phyloP scores from a whole-genome alignment of 1,140 invertebrate species.

The Antheraea pernyi region DNA sequence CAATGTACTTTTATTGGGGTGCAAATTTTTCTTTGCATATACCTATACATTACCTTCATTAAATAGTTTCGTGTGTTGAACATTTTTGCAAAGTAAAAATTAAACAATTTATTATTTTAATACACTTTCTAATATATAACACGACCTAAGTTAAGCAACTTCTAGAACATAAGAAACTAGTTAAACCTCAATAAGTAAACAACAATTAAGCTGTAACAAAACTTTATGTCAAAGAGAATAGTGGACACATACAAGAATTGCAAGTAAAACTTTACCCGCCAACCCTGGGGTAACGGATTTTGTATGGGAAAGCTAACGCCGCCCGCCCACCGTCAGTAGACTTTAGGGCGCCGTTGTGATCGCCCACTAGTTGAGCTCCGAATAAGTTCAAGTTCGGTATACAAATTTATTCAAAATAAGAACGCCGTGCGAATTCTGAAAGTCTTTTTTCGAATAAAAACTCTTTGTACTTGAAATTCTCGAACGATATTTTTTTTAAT shows the following conservation, averaged over 20 bases:
- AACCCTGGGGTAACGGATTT: conserved; percentile 12
- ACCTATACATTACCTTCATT: no score
- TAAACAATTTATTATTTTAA: no score
- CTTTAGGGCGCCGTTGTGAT: conserved; percentile 45
- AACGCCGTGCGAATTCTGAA: not conserved
- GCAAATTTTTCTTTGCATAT: no score
- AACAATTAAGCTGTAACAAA: conserved; percentile 9
- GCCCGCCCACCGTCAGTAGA: conserved; percentile 48
- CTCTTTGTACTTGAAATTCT: not conserved
- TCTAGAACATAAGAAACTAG: no score
- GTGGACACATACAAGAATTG: conserved; percentile 7
- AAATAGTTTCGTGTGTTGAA: no score
- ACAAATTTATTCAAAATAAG: conserved; percentile 9
- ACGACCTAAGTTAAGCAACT: no score
- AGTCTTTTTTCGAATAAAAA: not conserved
- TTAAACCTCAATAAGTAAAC: not conserved
- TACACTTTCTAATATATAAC: no score
- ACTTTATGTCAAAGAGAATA: conserved; percentile 11
- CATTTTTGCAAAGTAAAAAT: no score
- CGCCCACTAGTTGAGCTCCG: conserved; percentile 49
- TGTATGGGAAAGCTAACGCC: conserved; percentile 11
- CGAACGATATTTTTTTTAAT: not conserved
- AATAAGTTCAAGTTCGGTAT: conserved; percentile 46
- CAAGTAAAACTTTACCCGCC: conserved; percentile 6
- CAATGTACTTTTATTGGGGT: no score